Percentiles rank a stretch among this genome's conserved stretches.
These are phyloP conservation scores for Caenorhabditis panamensis DNA, from an alignment of 2,888 invertebrate species.

Conservation along the genomic window DNA sequence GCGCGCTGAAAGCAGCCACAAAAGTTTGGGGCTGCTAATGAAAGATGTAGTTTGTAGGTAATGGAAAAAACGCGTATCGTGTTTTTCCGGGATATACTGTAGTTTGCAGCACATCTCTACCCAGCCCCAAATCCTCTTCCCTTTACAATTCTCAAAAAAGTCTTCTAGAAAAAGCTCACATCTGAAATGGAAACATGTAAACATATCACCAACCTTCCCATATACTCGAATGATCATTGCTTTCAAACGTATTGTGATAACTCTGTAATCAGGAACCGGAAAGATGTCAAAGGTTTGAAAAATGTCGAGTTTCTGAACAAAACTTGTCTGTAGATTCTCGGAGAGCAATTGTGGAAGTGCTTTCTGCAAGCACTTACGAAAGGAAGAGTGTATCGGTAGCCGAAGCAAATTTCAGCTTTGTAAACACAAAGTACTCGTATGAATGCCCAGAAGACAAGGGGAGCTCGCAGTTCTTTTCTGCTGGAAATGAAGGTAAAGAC, in stretches of 20 bases:
- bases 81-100: too few species aligned
- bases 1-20: too few species aligned
- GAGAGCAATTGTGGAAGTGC: constrained; percentile 21
- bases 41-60: too few species aligned
- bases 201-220: constrained; percentile 5
- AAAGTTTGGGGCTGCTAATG: too few species aligned
- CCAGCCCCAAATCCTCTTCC: too few species aligned
- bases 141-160: not conserved
- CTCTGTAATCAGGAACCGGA: constrained; percentile 23
- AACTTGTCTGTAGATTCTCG: constrained; percentile 6
- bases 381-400: not conserved
- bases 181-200: constrained; percentile 14
- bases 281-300: not conserved
- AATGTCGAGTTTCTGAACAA: too few species aligned
- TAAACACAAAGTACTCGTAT: constrained; percentile 28
- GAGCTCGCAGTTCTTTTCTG: constrained; percentile 15
- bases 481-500: constrained; percentile 26
- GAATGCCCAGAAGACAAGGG: constrained; percentile 3
- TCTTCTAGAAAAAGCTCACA: constrained; percentile 25
- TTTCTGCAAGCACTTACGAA: not conserved
- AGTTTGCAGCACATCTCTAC: too few species aligned
- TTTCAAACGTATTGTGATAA: constrained; percentile 61
- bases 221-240: constrained; percentile 49
- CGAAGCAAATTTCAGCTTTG: constrained; percentile 11
- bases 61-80: too few species aligned